Base-by-base conservation (phyloP, 2,113 vertebrate genomes). In the Actenoides lindsayi region DNA sequence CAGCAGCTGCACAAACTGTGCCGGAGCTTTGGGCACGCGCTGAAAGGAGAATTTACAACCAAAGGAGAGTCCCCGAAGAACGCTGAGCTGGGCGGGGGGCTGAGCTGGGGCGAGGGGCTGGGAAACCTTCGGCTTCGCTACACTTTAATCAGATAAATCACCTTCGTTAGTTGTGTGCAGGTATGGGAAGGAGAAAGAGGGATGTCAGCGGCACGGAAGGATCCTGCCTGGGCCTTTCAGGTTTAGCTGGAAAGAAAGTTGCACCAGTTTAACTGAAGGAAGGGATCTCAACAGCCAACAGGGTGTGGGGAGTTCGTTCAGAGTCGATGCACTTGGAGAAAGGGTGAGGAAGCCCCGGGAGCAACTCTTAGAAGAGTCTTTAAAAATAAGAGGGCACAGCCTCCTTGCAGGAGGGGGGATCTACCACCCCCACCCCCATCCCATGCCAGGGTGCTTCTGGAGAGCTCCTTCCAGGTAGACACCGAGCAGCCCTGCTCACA, bases 221-320 rank as follows among this genome's bases (percentile, higher is more conserved):
- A 75, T 21, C 62, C 11, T 62, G 57, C 53, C 48, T 2, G 76
- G 48, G 92, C 2, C 0, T 64, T 95, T 94, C 86, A 84, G 94
- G 96, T 89, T 95, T 84, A 62, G 51, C 94, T 28, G 6, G 86
- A 89, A 56, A 53, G 62, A 51, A 87, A 94, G 79, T 46, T 73
- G 86, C 77, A 79, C 30, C 5, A 1, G 2, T 68, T 86, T 81
- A 83, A 68, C 18, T 64, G 35, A n/a, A 92, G 54, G 28, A 90
- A 46, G 19, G 37, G 33, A 77, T 24, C 9, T 13, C 25, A 85
- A 62, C 81, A 68, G 84, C 16, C 12, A 18, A 54, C 6, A 30
- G 89, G 70, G 84, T 16, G 81, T 28, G 64, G 87, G 82, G 82
- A 93, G 46, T 11, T 83, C 23, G 57, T 59, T 25, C 0, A 5